phyloP scores from a whole-genome alignment of 2,113 vertebrate species.

The Eptatretus burgeri region DNA sequence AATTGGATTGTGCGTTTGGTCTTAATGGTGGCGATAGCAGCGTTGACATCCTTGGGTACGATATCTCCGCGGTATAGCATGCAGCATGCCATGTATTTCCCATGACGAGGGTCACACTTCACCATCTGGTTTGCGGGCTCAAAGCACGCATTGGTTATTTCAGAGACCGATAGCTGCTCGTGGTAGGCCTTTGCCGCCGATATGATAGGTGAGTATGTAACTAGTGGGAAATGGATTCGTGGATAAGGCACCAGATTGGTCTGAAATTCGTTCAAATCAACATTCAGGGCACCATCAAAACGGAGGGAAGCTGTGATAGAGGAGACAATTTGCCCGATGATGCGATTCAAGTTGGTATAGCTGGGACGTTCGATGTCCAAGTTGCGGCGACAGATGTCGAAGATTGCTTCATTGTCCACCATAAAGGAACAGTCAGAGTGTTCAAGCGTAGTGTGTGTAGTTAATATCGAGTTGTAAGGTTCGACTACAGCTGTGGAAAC shows the following conservation, averaged over 20 bases:
- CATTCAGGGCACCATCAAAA: constrained; percentile 2
- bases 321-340: not conserved
- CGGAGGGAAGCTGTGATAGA: too few relatives aligned
- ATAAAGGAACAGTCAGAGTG: constrained; percentile 8
- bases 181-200: too few relatives aligned
- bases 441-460: constrained; percentile 8
- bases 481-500: constrained; percentile 9
- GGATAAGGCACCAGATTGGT: constrained; percentile 10
- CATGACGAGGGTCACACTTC: too few relatives aligned
- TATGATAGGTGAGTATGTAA: too few relatives aligned
- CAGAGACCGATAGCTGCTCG: too few relatives aligned
- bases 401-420: constrained; percentile 9
- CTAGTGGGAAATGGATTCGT: constrained; percentile 7
- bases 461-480: constrained; percentile 8
- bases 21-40: too few relatives aligned
- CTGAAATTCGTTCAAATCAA: constrained; percentile 7
- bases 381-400: constrained; percentile 9
- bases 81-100: too few relatives aligned
- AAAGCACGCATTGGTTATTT: too few relatives aligned
- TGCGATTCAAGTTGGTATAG: constrained; percentile 8
- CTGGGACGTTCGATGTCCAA: constrained; percentile 7
- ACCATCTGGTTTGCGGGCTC: too few relatives aligned
- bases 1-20: too few relatives aligned
- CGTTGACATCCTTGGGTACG: too few relatives aligned
- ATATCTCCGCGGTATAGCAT: too few relatives aligned